phyloP scores from a whole-genome alignment of 2,797 vertebrate genomes.

The Rhyacichthys aspro region DNA sequence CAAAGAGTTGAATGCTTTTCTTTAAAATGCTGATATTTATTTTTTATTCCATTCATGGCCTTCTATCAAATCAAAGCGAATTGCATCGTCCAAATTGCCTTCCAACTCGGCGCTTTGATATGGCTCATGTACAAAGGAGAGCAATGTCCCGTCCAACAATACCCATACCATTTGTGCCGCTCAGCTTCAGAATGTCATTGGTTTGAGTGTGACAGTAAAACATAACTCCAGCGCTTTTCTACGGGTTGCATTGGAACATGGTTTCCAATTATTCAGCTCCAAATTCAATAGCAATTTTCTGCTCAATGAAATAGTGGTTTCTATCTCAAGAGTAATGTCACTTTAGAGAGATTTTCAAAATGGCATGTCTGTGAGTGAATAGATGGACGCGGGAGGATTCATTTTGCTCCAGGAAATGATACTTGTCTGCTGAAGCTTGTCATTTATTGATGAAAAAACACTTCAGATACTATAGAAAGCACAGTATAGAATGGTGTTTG shows the following conservation, averaged over 20 bases:
- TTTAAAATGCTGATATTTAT: conserved; percentile 62
- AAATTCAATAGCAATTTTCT: conserved; percentile 84
- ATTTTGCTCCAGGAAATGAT: conserved; percentile 76
- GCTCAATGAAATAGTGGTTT: conserved; percentile 82
- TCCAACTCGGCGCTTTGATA: conserved; percentile 63
- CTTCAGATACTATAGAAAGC: conserved; percentile 56
- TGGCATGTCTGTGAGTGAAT: conserved; percentile 75
- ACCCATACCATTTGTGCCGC: conserved; percentile 76
- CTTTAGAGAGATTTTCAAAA: conserved; percentile 78
- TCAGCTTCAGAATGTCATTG: conserved; percentile 79
- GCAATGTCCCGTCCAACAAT: conserved; percentile 79
- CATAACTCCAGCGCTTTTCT: conserved; percentile 72
- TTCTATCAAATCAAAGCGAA: conserved; percentile 77
- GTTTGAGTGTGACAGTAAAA: conserved; percentile 81
- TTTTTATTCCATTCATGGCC: conserved; percentile 55
- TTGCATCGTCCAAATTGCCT: conserved; percentile 73
- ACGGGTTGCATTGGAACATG: conserved; percentile 64
- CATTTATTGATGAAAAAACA: conserved; percentile 76
- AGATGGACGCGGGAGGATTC: conserved; percentile 73
- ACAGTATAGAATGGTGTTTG: conserved; percentile 18
- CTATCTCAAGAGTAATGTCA: conserved; percentile 80
- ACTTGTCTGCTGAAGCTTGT: conserved; percentile 75
- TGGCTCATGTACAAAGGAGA: conserved; percentile 77
- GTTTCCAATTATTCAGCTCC: conserved; percentile 80
- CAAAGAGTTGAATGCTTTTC: conserved; percentile 44